Percentiles rank a stretch among this genome's conserved stretches.
phyloP scores from a whole-genome alignment of 2,888 invertebrate genomes.

The Agrotis segetum region DNA sequence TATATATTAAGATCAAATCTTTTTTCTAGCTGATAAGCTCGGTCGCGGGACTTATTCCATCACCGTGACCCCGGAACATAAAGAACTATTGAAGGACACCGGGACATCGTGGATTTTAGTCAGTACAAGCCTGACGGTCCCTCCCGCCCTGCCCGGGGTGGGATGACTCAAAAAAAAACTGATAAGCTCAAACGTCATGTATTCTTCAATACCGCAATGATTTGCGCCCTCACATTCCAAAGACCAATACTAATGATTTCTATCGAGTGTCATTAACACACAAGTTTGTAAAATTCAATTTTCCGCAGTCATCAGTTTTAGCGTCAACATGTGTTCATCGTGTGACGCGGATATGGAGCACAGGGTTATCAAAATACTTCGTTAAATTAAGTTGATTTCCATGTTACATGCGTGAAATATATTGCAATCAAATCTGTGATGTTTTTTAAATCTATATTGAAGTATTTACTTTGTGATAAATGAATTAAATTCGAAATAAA shows the following conservation, averaged over 20 bases:
- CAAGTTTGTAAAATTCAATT: conserved; percentile 59
- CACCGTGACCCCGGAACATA: too few species aligned
- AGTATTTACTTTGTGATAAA: too few species aligned
- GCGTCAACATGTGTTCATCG: conserved; percentile 43
- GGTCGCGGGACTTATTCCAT: too few species aligned
- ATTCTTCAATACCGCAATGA: conserved; percentile 2
- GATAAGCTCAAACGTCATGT: neutral
- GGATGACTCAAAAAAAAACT: too few species aligned
- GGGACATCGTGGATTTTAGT: too few species aligned
- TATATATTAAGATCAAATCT: too few species aligned
- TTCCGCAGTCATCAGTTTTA: conserved; percentile 52
- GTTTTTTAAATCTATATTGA: neutral
- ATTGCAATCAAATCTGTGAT: neutral
- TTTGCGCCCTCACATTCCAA: conserved; percentile 10
- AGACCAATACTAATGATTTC: conserved; percentile 22
- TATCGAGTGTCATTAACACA: conserved; percentile 41
- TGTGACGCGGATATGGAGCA: conserved; percentile 23
- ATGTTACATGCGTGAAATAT: neutral
- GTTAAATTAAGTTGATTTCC: neutral
- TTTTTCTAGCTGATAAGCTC: too few species aligned
- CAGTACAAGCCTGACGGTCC: too few species aligned
- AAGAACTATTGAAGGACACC: too few species aligned
- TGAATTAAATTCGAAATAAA: neutral
- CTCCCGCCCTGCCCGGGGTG: too few species aligned
- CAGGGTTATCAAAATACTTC: conserved; percentile 49